Conservation (phyloP, 2,888 invertebrate genomes). For the Drosophila tanythrix region DNA sequence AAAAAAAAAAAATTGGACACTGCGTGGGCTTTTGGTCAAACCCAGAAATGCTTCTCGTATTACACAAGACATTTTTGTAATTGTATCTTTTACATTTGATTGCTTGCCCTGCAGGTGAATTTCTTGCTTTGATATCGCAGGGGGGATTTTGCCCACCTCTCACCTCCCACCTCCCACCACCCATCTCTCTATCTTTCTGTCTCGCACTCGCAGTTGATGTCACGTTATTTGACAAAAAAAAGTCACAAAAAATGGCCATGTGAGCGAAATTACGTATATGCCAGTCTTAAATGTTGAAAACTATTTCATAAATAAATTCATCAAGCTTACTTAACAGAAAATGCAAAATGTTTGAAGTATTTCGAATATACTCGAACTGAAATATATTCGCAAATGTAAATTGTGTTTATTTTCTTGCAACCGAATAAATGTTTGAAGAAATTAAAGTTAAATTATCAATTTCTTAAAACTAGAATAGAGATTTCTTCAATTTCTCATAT, state of each 20-base stretch:
- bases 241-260: constrained; percentile 8
- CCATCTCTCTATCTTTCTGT: neutral
- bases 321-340: neutral
- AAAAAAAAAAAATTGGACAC: neutral
- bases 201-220: constrained; percentile 42
- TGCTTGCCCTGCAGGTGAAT: constrained; percentile 65
- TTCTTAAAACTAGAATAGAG: neutral
- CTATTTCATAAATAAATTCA: neutral
- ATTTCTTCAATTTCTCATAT: too few relatives aligned
- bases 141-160: neutral
- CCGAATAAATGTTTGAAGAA: neutral
- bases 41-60: constrained; percentile 56
- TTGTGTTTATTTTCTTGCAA: neutral
- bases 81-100: constrained; percentile 74
- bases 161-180: neutral
- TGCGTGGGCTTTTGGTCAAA: constrained; percentile 42
- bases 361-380: neutral
- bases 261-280: constrained; percentile 15
- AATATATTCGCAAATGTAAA: neutral
- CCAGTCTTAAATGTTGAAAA: neutral
- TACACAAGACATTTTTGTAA: constrained; percentile 66
- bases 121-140: constrained; percentile 43
- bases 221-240: constrained; percentile 30
- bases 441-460: neutral
- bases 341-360: neutral